phyloP scores from a whole-genome alignment of 2,888 invertebrate genomes.

The Meliscaeva auricollis region DNA sequence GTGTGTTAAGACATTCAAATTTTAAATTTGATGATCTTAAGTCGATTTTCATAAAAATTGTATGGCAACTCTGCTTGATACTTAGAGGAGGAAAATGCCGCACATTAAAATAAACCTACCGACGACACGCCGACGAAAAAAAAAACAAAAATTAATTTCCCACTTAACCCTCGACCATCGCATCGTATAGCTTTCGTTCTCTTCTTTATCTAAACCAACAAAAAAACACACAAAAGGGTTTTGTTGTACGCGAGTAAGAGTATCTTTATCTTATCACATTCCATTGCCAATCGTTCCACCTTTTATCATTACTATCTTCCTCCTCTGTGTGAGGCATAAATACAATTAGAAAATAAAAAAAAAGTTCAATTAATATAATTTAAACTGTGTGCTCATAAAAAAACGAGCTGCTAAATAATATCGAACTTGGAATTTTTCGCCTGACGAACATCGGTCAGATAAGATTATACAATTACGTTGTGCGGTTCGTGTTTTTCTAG shows the following conservation, averaged over 20 bases:
- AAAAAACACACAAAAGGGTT: slow-evolving; percentile 50
- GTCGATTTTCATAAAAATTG: no score
- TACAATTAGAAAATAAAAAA: slow-evolving; percentile 23
- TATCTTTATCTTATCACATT: slow-evolving; percentile 72
- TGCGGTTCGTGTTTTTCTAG: slow-evolving; percentile 51
- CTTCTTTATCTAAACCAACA: slow-evolving; percentile 50
- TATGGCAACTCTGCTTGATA: background rate
- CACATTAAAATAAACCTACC: slow-evolving; percentile 43
- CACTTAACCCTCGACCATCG: background rate
- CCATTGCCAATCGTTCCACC: slow-evolving; percentile 67
- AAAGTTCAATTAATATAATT: slow-evolving; percentile 58
- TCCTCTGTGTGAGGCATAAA: slow-evolving; percentile 25
- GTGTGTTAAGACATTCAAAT: no score
- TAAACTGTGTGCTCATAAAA: slow-evolving; percentile 36
- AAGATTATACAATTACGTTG: slow-evolving; percentile 62
- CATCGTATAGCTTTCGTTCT: slow-evolving; percentile 28
- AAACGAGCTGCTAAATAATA: slow-evolving; percentile 38
- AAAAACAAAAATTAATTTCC: background rate
- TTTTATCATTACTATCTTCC: slow-evolving; percentile 48
- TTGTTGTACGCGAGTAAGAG: background rate
- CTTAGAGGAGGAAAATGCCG: slow-evolving; percentile 22
- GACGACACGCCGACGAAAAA: slow-evolving; percentile 68
- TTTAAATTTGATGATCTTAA: no score
- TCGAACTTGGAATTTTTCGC: slow-evolving; percentile 59
- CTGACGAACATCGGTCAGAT: slow-evolving; percentile 53